Base-by-base conservation (phyloP, 2,888 invertebrate species). In the Drosophila kuntzei region DNA sequence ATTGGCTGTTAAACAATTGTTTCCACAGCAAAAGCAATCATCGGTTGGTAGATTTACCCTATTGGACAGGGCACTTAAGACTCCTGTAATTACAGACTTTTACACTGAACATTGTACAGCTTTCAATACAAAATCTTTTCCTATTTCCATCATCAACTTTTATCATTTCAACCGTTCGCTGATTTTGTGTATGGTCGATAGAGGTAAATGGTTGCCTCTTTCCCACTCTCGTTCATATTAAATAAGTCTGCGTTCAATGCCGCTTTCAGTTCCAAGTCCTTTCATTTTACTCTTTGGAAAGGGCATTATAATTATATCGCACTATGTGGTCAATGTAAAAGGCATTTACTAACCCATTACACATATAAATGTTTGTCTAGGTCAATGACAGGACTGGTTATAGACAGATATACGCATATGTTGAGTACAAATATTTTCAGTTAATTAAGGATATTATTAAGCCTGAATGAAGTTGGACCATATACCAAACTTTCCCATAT, bases 1-100 rank as follows among this genome's bases (percentile, higher is more conserved):
- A 49, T 27, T 46, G 6, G 22, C 2, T 14, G 25, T 44, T 59
- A 47, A 44, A 14, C 39, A 47, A 59, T 61, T 80, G 59, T 80
- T 77, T 43, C 41, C 53, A 61, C 47, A 37, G 20, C 37, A 51
- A 72, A 36, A 67, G 39, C 50, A 61, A 67, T 61, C 37, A 50
- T 22, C 46, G 18, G 11, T 39, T 9, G 18, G 11, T 39, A 9
- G 22, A 20, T 16, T 20, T 49, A 50, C 8, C 37, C 34, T 54
- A 39, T 29, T 37, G 27, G 11, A 49, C 16, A 27, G 49, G 53
- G 53, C 63, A 58, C 64, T 73, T 73, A 57, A 74, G 63, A 47
- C 50, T 60, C 16, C 27, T 61, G 55, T 59, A 85, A 75, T 72
- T 71, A 69, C 62, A 53, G 50, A 46, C 41, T 55, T n/a, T n/a